phyloP scores from a whole-genome alignment of 2,888 invertebrate species.

The Thyatira batis region DNA sequence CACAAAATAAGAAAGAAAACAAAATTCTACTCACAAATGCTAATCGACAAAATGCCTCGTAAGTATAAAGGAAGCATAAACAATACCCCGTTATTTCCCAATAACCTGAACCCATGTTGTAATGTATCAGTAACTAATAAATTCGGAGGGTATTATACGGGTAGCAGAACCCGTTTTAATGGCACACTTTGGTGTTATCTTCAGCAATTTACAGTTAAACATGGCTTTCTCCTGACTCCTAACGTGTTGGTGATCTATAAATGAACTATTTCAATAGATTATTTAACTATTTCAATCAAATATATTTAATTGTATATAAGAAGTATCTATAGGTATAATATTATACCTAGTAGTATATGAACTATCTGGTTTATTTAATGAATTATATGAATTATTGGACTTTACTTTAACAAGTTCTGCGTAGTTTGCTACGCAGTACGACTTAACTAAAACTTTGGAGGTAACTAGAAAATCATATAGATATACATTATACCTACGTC shows the following conservation, averaged over 20 bases:
- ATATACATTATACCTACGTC: too few relatives aligned
- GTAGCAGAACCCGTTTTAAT: slow-evolving; percentile 29
- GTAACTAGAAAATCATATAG: too few relatives aligned
- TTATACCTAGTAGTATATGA: too few relatives aligned
- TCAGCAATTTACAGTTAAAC: slow-evolving; percentile 5
- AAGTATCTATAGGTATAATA: too few relatives aligned
- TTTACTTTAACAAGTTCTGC: too few relatives aligned
- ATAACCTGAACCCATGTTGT: slow-evolving; percentile 28
- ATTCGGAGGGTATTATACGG: slow-evolving; percentile 43
- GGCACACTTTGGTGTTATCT: slow-evolving; percentile 23
- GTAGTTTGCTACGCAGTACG: too few relatives aligned
- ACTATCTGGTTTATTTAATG: too few relatives aligned
- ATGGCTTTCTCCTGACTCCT: not conserved
- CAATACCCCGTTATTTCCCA: not conserved
- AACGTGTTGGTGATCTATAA: not conserved
- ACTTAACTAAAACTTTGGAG: too few relatives aligned
- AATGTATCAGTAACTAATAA: slow-evolving; percentile 37
- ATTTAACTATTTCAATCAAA: not conserved
- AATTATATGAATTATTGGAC: too few relatives aligned
- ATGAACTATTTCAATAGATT: not conserved
- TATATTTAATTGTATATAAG: not conserved
- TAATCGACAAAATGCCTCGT: not conserved
- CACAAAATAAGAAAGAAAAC: not conserved
- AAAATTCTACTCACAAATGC: not conserved
- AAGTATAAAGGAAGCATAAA: not conserved